Percentiles rank a stretch among this genome's conserved stretches.
These are phyloP conservation scores for Capitella teleta DNA, from an alignment of 1,140 invertebrate species.

Conservation along the genomic window DNA sequence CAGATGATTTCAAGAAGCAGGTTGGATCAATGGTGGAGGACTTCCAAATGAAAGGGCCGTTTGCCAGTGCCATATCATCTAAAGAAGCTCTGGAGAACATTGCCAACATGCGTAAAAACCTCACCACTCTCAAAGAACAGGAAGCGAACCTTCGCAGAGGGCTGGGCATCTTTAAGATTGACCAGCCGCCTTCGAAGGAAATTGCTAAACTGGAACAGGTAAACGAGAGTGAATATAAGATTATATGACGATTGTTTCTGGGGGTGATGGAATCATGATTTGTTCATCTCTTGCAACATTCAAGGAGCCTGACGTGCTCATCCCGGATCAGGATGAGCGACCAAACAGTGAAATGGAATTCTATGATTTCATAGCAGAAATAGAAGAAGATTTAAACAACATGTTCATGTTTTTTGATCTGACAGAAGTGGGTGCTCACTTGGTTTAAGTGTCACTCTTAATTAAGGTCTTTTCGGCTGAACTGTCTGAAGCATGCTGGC, in stretches of 20 bases:
- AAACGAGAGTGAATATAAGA: slow-evolving; percentile 1
- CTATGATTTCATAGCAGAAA: too few relatives aligned
- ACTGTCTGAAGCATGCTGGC: too few relatives aligned
- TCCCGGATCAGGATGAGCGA: too few relatives aligned
- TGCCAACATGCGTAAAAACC: slow-evolving; percentile 47
- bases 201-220: slow-evolving; percentile 57
- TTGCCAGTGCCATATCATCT: slow-evolving; percentile 20
- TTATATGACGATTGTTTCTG: too few relatives aligned
- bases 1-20: slow-evolving; percentile 54
- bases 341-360: too few relatives aligned
- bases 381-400: too few relatives aligned
- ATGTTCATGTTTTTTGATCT: too few relatives aligned
- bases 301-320: not conserved
- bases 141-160: slow-evolving; percentile 56
- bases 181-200: slow-evolving; percentile 57
- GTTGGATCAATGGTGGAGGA: slow-evolving; percentile 50
- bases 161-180: slow-evolving; percentile 61
- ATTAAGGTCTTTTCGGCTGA: too few relatives aligned
- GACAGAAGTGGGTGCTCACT: too few relatives aligned
- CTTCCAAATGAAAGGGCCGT: slow-evolving; percentile 54
- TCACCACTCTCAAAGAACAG: slow-evolving; percentile 51
- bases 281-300: not conserved
- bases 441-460: too few relatives aligned
- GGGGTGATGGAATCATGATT: not conserved
- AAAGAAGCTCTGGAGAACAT: slow-evolving; percentile 51